Base-by-base conservation (phyloP, 2,113 vertebrate genomes). In the Ardeotis arabs region DNA sequence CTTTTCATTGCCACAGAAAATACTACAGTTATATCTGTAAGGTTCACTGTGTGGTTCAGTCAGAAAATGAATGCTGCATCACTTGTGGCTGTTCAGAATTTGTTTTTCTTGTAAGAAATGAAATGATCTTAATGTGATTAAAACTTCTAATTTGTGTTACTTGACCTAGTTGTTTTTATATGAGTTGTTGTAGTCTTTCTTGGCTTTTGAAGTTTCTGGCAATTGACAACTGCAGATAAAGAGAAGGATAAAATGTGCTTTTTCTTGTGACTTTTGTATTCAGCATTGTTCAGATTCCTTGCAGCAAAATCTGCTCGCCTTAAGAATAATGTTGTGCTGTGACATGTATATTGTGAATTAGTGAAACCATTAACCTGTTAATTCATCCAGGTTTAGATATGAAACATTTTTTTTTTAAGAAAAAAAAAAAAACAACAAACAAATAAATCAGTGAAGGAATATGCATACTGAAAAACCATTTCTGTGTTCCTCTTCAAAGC, bases 31-130 rank as follows among this genome's bases (percentile, higher is more conserved):
- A 41, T 84, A 9, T 73, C 73, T 84, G 64, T 95, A 4, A 68
- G 88, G 74, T 93, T 96, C 83, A 55, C 55, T 63, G 79, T 56
- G 85, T 14, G 60, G 10, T n/a, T 93, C 69, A 83, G 86, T 70
- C 72, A 41, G 41, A 60, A 80, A 97, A 62, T 2, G 20, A 92
- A 85, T 31, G 56, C 95, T 86, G 87, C 96, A 67, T 93, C 97
- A 96, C 96, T 98, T 98, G 97, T 98, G 93, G 96, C 96, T 97
- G 87, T 47, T 70, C 14, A 60, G 77, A 47, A 88, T 97, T 91
- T 93, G 83, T 83, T 91, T 96, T 90, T 87, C 96, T 94, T 94
- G 83, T 93, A 28, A 75, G 85, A 74, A 89, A 88, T 31, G 58
- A 58, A 87, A 88, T 58, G 29, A 53, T 89, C 31, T 25, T 67